Evolutionary conservation across 30 jellyfish, hydroid and myxozoan species (phyloP).

Genomic region (Hydra vulgaris): DNA sequence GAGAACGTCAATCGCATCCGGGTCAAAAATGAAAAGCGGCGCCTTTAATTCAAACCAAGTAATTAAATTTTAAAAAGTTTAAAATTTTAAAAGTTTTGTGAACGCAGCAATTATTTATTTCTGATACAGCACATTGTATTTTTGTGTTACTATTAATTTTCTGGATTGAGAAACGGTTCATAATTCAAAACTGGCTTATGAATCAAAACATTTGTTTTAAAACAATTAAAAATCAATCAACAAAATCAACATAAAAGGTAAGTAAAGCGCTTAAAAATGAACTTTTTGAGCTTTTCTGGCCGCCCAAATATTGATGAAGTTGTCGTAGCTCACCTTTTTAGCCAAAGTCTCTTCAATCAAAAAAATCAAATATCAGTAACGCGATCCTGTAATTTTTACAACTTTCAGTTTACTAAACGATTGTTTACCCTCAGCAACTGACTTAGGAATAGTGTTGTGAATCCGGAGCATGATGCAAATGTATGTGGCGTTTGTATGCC

Average conservation of each 20-base stretch:
- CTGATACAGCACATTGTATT: no score
- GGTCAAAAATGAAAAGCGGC: background rate
- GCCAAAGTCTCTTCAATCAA: background rate
- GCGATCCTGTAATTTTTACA: background rate
- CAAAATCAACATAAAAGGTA: no score
- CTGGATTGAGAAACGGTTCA: no score
- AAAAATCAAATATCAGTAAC: background rate
- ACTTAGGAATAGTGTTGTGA: background rate
- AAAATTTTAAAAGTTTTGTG: no score
- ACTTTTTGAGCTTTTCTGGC: background rate
- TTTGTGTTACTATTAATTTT: no score
- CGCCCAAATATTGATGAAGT: background rate
- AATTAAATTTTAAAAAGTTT: no score
- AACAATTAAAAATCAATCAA: no score
- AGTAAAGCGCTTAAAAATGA: no score
- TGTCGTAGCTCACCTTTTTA: background rate
- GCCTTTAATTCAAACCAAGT: no score
- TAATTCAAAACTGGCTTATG: no score
- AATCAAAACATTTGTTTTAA: no score
- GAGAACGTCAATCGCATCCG: background rate
- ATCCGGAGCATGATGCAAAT: background rate
- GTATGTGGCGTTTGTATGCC: background rate
- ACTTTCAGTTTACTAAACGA: background rate
- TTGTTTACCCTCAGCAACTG: background rate
- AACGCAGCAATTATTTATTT: no score